phyloP scores from a whole-genome alignment of 2,888 invertebrate genomes.

The Chesias legatella region DNA sequence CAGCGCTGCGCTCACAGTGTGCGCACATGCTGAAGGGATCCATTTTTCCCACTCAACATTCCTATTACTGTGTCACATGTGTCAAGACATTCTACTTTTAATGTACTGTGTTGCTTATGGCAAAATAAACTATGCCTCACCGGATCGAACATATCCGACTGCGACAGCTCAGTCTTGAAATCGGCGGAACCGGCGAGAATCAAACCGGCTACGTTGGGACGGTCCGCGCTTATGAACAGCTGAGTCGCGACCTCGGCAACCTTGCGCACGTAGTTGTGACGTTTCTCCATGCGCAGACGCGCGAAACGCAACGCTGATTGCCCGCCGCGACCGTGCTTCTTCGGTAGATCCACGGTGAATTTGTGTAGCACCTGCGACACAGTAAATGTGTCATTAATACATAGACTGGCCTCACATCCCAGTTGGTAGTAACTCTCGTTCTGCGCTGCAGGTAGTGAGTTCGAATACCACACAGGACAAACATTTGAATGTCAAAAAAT shows the following conservation, averaged over 20 bases:
- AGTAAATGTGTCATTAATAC: not conserved
- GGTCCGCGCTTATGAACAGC: slow-evolving; percentile 98
- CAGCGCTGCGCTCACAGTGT: no score
- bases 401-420: no score
- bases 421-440: no score
- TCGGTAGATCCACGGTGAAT: slow-evolving; percentile 98
- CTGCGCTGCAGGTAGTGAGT: no score
- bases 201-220: slow-evolving; percentile 97
- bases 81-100: no score
- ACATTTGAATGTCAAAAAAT: no score
- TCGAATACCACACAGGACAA: no score
- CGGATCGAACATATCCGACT: slow-evolving; percentile 97
- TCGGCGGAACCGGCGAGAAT: slow-evolving; percentile 99
- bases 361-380: slow-evolving; percentile 90
- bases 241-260: slow-evolving; percentile 92
- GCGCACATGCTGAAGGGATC: no score
- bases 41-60: no score
- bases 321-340: slow-evolving; percentile 99
- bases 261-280: slow-evolving; percentile 99
- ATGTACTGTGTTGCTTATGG: no score
- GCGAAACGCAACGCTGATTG: slow-evolving; percentile 99
- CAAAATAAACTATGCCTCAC: not conserved
- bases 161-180: slow-evolving; percentile 99
- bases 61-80: no score
- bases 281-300: slow-evolving; percentile 98